Percentiles rank a stretch among this genome's conserved stretches.
phyloP scores from a whole-genome alignment of 2,888 invertebrate species.

The Campoplex nolae region DNA sequence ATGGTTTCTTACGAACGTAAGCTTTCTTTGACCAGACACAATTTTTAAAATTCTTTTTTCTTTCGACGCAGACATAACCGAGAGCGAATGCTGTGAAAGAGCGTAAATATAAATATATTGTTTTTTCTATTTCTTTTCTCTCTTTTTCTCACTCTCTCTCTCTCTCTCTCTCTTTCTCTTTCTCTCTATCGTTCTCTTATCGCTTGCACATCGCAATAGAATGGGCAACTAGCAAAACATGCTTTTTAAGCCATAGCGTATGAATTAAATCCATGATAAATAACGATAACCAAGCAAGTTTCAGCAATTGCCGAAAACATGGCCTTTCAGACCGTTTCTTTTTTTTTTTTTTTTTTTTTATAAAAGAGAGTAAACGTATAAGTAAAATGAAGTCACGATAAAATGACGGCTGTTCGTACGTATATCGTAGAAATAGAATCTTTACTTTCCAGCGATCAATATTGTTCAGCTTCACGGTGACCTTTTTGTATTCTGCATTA shows the following conservation, averaged over 20 bases:
- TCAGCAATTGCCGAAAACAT: conserved; percentile 35
- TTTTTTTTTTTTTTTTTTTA: conserved; percentile 23
- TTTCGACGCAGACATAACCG: conserved; percentile 76
- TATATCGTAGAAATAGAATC: neutral
- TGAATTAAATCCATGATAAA: conserved; percentile 46
- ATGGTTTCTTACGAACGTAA: conserved; percentile 68
- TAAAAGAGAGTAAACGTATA: conserved; percentile 13
- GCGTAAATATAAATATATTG: conserved; percentile 63
- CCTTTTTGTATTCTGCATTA: neutral
- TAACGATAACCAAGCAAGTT: conserved; percentile 50
- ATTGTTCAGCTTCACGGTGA: neutral
- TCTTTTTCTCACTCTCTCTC: neutral
- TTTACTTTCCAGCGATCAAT: neutral
- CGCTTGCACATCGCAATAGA: conserved; percentile 51
- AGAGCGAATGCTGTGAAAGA: conserved; percentile 77
- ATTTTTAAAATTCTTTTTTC: conserved; percentile 26
- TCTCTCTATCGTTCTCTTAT: conserved; percentile 4
- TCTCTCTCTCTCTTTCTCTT: conserved; percentile 14
- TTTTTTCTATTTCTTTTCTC: neutral
- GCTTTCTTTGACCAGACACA: conserved; percentile 77
- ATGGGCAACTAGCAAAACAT: conserved; percentile 62
- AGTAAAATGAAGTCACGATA: conserved; percentile 11
- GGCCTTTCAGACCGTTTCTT: conserved; percentile 9
- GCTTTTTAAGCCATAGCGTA: conserved; percentile 62
- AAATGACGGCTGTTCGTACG: conserved; percentile 23